phyloP scores from a whole-genome alignment of 2,113 vertebrate genomes.

The Orycteropus afer region DNA sequence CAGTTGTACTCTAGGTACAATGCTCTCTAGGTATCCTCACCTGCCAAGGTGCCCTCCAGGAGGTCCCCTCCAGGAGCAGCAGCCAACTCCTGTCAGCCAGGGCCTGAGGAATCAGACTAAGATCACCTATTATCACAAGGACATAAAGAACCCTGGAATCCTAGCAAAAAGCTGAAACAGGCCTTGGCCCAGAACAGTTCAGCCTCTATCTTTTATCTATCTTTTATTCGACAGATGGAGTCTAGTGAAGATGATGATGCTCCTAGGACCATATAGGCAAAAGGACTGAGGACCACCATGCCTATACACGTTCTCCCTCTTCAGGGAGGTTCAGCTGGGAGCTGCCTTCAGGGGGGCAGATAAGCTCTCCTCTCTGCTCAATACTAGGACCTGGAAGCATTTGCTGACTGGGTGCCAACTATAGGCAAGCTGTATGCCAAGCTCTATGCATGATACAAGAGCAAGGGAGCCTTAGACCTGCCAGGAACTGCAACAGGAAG shows the following conservation, averaged over 20 bases:
- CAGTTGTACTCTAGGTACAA: neutral
- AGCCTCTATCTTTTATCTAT: neutral
- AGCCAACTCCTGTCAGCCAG: neutral
- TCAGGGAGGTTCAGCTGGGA: neutral
- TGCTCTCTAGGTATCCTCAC: neutral
- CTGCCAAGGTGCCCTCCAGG: neutral
- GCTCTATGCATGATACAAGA: accelerated
- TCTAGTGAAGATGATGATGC: no score
- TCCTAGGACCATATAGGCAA: neutral
- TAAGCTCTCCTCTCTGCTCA: neutral
- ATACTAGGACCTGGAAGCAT: neutral
- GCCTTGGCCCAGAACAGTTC: accelerated
- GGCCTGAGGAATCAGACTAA: neutral
- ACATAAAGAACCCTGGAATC: neutral
- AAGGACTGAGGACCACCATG: neutral
- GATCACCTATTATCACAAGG: neutral
- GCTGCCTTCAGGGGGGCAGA: neutral
- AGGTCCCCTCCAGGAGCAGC: neutral
- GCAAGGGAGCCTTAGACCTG: neutral
- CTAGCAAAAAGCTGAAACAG: neutral
- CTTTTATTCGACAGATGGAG: neutral
- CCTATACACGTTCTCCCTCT: neutral
- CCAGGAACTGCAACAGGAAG: neutral
- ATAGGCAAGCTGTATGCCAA: neutral
- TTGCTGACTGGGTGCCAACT: neutral